Percentiles rank a stretch among this genome's conserved stretches.
Evolutionary conservation across 2,113 vertebrate species (phyloP).

Genomic region (Apodemus sylvaticus): DNA sequence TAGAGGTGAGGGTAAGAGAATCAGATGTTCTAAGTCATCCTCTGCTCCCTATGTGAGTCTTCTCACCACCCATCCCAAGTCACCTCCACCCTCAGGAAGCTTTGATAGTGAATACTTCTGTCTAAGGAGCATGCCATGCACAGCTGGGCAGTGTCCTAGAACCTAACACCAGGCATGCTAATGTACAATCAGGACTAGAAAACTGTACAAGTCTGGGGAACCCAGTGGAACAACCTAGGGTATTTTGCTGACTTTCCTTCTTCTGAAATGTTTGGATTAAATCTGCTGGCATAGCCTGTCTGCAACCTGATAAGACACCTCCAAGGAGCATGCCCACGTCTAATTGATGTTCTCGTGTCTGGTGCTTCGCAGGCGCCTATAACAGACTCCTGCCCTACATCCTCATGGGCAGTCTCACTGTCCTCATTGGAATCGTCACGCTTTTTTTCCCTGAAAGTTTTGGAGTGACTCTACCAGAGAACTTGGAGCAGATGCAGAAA

Average conservation of each 20-base stretch:
- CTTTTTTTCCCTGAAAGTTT: slow-evolving; percentile 91
- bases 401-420: slow-evolving; percentile 90
- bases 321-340: background rate
- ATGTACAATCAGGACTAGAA: background rate
- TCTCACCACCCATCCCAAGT: background rate
- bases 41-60: background rate
- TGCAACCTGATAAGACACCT: background rate
- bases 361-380: background rate
- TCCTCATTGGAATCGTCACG: slow-evolving; percentile 87
- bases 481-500: slow-evolving; percentile 89
- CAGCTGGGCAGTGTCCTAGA: slow-evolving; percentile 47
- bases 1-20: background rate
- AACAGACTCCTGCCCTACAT: slow-evolving; percentile 85
- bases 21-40: background rate
- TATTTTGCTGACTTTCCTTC: background rate
- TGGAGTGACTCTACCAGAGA: slow-evolving; percentile 88
- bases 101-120: background rate
- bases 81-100: background rate
- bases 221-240: background rate
- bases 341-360: background rate
- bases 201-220: background rate
- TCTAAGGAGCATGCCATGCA: background rate
- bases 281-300: background rate
- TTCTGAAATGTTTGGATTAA: background rate
- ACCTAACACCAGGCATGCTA: background rate